Percentiles rank a stretch among this genome's conserved stretches.
phyloP scores from a whole-genome alignment of 2,797 vertebrate genomes.

The Poecilia gillii region DNA sequence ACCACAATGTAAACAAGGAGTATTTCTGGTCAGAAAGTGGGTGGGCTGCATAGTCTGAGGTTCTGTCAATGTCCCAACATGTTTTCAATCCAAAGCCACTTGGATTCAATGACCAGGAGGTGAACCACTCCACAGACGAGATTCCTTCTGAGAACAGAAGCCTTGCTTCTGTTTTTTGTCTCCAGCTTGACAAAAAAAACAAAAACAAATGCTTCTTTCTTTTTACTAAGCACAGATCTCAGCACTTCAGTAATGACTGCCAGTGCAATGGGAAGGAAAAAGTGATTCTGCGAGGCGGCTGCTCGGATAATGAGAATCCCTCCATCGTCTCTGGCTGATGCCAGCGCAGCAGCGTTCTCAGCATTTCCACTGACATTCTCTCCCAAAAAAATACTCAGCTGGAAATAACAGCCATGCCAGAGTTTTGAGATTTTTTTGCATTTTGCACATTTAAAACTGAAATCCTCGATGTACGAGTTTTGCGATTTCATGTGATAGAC shows the following conservation, averaged over 20 bases:
- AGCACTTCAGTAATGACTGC: conserved; percentile 49
- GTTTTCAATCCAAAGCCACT: conserved; percentile 42
- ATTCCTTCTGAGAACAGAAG: conserved; percentile 27
- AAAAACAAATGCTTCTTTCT: conserved; percentile 31
- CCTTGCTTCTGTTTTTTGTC: neutral
- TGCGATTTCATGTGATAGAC: neutral
- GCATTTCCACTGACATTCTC: conserved; percentile 70
- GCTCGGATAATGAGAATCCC: conserved; percentile 69
- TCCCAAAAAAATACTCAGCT: conserved; percentile 61
- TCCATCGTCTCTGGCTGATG: conserved; percentile 39
- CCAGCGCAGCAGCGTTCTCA: conserved; percentile 74
- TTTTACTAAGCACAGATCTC: conserved; percentile 20
- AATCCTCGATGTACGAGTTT: neutral
- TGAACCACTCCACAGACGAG: conserved; percentile 44
- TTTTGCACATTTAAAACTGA: neutral
- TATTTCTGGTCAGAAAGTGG: conserved; percentile 41
- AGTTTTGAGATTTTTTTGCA: neutral
- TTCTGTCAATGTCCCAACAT: conserved; percentile 22
- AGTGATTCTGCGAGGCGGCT: conserved; percentile 64
- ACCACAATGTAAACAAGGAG: conserved; percentile 36
- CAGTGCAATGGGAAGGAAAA: conserved; percentile 56
- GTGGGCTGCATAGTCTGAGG: conserved; percentile 28
- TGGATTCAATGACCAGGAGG: conserved; percentile 48
- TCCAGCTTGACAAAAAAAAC: conserved; percentile 45
- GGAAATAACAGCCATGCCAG: conserved; percentile 49